Evolutionary conservation across 53 echinoderm and acorn worm species (phyloP).

Genomic region (Paelopatides confundens): DNA sequence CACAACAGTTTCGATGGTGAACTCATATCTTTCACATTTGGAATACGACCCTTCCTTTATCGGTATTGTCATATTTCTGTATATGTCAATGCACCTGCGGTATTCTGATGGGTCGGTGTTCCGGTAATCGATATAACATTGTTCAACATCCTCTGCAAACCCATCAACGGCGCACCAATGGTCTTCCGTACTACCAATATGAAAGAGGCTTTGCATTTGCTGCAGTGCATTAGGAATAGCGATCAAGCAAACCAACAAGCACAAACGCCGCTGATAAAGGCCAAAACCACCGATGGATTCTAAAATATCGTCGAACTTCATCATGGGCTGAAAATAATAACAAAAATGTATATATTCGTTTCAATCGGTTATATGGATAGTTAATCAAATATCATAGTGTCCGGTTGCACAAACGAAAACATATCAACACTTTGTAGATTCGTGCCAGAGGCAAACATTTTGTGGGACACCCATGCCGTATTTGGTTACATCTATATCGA

Average conservation of each 20-base stretch:
- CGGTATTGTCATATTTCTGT: not conserved
- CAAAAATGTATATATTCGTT: not conserved
- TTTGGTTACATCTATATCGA: no score
- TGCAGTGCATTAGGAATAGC: slow-evolving; percentile 29
- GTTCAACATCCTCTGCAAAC: not conserved
- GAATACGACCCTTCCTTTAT: not conserved
- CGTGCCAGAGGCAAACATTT: no score
- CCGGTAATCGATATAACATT: not conserved
- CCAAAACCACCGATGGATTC: slow-evolving; percentile 41
- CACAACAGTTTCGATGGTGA: not conserved
- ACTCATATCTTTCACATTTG: not conserved
- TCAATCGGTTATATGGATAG: no score
- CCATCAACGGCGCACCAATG: slow-evolving; percentile 42
- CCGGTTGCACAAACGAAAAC: no score
- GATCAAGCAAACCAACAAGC: not conserved
- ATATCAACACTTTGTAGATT: no score
- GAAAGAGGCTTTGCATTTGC: slow-evolving; percentile 9
- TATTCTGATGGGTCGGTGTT: slow-evolving; percentile 4
- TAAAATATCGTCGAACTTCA: slow-evolving; percentile 59
- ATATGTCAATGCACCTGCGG: not conserved
- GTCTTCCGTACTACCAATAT: slow-evolving; percentile 24
- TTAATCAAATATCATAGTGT: no score
- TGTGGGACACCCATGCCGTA: no score
- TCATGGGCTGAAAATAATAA: not conserved
- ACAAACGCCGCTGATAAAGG: slow-evolving; percentile 32